Evolutionary conservation across 1,140 invertebrate genomes (phyloP).

Genomic region (Trissolcus basalis): DNA sequence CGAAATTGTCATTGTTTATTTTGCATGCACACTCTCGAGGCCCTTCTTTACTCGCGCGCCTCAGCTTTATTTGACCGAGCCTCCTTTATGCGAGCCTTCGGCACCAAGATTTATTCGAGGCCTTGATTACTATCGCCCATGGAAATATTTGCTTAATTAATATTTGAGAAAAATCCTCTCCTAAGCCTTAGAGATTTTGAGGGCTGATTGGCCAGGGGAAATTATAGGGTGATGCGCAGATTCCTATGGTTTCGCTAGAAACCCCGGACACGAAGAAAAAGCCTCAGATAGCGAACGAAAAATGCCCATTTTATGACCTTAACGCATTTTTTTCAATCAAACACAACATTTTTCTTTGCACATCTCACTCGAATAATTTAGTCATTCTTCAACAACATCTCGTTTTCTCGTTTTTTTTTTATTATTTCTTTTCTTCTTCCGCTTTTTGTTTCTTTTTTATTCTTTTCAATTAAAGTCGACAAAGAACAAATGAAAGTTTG

Average conservation of each 20-base stretch:
- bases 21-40: conserved; percentile 26
- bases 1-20: conserved; percentile 58
- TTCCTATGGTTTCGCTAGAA: conserved; percentile 42
- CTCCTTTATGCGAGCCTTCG: conserved; percentile 48
- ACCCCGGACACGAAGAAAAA: conserved; percentile 22
- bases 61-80: conserved; percentile 48
- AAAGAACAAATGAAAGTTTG: too few species aligned
- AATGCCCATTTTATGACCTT: conserved; percentile 34
- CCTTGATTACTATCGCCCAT: conserved; percentile 47
- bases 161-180: conserved; percentile 49
- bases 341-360: too few species aligned
- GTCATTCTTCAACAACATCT: too few species aligned
- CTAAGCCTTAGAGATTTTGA: conserved; percentile 48
- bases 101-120: conserved; percentile 46
- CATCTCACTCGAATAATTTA: not conserved
- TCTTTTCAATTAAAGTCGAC: too few species aligned
- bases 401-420: too few species aligned
- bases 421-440: too few species aligned
- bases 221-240: conserved; percentile 54
- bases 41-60: not conserved
- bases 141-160: conserved; percentile 54
- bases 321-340: too few species aligned
- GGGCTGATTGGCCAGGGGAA: conserved; percentile 39
- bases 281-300: conserved; percentile 30
- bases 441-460: too few species aligned